phyloP scores from a whole-genome alignment of 92 coral and sea anemone species.

The Palythoa grandis region DNA sequence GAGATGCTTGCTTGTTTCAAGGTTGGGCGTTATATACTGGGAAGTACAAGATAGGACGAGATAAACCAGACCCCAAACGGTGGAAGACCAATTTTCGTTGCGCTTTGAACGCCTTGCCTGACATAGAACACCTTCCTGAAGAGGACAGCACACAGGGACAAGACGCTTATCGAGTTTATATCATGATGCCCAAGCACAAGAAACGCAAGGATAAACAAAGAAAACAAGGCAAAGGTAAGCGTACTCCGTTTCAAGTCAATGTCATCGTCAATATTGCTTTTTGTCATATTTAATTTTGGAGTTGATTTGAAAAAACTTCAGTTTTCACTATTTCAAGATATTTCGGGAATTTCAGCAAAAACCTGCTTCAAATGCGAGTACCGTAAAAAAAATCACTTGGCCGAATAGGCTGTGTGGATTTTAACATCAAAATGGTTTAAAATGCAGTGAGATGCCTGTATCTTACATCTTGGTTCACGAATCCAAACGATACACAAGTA shows the following conservation, averaged over 20 bases:
- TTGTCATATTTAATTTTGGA: no score
- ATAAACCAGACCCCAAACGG: slow-evolving; percentile 52
- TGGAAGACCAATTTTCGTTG: slow-evolving; percentile 86
- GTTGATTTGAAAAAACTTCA: no score
- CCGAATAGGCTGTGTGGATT: no score
- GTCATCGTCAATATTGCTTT: no score
- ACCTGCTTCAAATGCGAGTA: no score
- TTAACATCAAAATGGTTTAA: neutral
- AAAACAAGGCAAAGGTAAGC: slow-evolving; percentile 28
- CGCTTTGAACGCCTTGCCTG: slow-evolving; percentile 69
- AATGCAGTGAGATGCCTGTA: neutral
- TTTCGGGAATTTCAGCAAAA: no score
- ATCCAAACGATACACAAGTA: no score
- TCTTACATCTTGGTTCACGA: neutral
- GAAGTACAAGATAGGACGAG: slow-evolving; percentile 38
- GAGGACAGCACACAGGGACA: slow-evolving; percentile 58
- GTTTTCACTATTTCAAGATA: no score
- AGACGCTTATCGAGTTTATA: slow-evolving; percentile 58
- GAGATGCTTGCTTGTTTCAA: slow-evolving; percentile 53
- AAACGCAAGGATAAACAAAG: neutral
- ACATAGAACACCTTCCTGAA: slow-evolving; percentile 52
- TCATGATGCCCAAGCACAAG: slow-evolving; percentile 31
- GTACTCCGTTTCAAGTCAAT: neutral
- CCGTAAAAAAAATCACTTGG: no score
- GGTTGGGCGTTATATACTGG: slow-evolving; percentile 81